Evolutionary conservation across 2,797 vertebrate genomes (phyloP).

Genomic region (Picus viridis): DNA sequence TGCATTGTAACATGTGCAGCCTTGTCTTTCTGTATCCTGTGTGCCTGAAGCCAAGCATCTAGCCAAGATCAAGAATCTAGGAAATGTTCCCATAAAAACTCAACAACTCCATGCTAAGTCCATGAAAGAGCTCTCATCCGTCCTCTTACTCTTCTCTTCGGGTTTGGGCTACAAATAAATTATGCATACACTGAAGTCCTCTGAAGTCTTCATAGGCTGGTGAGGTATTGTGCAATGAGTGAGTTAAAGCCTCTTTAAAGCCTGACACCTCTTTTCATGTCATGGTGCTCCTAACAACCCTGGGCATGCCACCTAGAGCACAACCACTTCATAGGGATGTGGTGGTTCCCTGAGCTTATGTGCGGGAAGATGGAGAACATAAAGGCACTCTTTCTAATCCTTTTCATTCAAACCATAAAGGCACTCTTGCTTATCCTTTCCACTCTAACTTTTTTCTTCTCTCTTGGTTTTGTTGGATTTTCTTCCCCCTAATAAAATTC

Average conservation of each 20-base stretch:
- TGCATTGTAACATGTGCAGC: not conserved
- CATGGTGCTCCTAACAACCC: not conserved
- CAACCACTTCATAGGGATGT: not conserved
- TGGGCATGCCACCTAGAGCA: not conserved
- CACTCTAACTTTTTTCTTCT: not conserved
- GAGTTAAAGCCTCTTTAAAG: not conserved
- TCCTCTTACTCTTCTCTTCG: not conserved
- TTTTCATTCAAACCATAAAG: not conserved
- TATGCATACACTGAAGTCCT: not conserved
- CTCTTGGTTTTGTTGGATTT: not conserved
- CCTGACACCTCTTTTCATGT: not conserved
- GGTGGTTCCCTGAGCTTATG: not conserved
- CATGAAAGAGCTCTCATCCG: not conserved
- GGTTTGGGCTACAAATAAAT: not conserved
- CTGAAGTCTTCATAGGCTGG: not conserved
- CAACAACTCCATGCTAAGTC: constrained; percentile 48
- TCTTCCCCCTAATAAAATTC: not conserved
- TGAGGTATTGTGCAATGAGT: not conserved
- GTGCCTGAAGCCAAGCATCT: not conserved
- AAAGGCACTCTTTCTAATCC: not conserved
- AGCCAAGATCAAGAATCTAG: not conserved
- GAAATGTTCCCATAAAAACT: not conserved
- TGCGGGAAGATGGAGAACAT: not conserved
- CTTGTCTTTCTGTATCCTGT: not conserved
- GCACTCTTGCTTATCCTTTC: not conserved